phyloP scores from a whole-genome alignment of 2,797 vertebrate genomes.

The Sebastes diaconus region DNA sequence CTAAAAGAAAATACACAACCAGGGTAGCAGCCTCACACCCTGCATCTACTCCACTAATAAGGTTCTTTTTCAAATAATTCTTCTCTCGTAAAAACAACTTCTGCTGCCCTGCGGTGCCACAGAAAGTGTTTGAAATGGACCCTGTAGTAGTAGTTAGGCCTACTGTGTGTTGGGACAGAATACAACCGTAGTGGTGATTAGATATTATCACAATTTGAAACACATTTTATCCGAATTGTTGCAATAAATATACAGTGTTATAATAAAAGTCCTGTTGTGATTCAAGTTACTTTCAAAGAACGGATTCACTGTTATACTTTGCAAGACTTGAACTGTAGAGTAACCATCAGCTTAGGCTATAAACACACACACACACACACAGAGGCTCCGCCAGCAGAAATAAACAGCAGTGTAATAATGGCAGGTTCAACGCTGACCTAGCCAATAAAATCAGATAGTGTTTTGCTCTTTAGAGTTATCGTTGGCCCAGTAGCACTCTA shows the following conservation, averaged over 20 bases:
- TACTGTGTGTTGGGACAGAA: not conserved
- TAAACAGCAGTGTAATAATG: constrained; percentile 11
- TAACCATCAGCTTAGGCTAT: not conserved
- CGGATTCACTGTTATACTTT: not conserved
- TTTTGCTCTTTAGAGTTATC: constrained; percentile 1
- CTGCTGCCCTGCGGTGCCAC: not conserved
- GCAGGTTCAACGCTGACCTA: not conserved
- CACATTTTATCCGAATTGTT: not conserved
- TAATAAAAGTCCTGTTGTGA: not conserved
- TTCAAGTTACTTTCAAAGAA: not conserved
- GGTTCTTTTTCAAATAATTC: not conserved
- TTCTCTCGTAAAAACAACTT: not conserved
- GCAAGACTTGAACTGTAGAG: not conserved
- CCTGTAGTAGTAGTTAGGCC: not conserved
- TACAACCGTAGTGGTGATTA: not conserved
- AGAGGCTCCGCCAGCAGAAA: not conserved
- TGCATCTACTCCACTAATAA: not conserved
- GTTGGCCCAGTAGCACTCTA: not conserved
- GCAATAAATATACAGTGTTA: not conserved
- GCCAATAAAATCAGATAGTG: constrained; percentile 12
- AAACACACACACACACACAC: not conserved
- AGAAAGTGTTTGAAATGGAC: not conserved
- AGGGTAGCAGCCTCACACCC: not conserved
- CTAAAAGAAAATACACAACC: not conserved
- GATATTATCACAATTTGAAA: not conserved